These are phyloP conservation scores for Atrina japonica DNA, from an alignment of 2,888 invertebrate genomes.

Conservation along the genomic window DNA sequence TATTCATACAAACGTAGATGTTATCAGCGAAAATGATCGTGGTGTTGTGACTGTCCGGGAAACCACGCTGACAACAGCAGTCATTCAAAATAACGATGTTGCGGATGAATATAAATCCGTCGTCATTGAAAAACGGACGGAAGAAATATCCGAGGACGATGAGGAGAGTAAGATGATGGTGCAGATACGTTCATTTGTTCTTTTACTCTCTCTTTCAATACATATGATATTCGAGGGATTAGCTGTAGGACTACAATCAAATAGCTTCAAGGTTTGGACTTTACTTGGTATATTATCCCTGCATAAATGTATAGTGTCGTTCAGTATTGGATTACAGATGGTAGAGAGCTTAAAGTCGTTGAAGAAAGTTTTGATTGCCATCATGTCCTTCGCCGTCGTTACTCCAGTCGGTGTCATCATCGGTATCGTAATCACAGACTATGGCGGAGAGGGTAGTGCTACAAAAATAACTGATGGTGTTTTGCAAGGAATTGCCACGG, in stretches of 20 bases:
- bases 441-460: constrained; percentile 31
- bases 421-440: constrained; percentile 51
- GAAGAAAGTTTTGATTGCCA: constrained; percentile 38
- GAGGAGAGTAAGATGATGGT: too few relatives aligned
- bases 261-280: constrained; percentile 71
- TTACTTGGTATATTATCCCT: constrained; percentile 81
- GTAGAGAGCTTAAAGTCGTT: constrained; percentile 72
- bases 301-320: constrained; percentile 83
- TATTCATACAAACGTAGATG: too few relatives aligned
- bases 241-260: constrained; percentile 82
- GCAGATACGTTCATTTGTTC: constrained; percentile 79
- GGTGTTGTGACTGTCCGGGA: too few relatives aligned
- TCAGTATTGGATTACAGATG: constrained; percentile 82
- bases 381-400: constrained; percentile 49
- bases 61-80: too few relatives aligned
- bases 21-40: too few relatives aligned
- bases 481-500: constrained; percentile 91
- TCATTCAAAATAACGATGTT: too few relatives aligned
- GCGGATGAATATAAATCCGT: too few relatives aligned
- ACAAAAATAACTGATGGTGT: constrained; percentile 74
- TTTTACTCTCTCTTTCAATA: constrained; percentile 83
- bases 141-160: constrained; percentile 2
- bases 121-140: too few relatives aligned
- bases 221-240: constrained; percentile 84
- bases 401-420: constrained; percentile 56